Evolutionary conservation across 2,888 invertebrate genomes (phyloP), one percentile per base, ranked within the genome.

Genomic region (Mellilla xanthometata): DNA sequence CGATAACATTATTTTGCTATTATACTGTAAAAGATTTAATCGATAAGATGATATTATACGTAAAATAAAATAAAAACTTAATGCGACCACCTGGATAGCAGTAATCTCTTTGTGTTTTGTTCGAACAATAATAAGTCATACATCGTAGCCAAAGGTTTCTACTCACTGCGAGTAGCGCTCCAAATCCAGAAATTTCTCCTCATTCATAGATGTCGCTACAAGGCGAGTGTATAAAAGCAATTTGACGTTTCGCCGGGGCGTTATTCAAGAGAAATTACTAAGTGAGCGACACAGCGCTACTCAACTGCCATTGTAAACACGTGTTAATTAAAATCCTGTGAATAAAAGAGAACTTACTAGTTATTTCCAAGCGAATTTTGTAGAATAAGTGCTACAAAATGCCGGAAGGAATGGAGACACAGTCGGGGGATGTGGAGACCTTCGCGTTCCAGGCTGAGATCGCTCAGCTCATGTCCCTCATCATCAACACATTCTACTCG

Each of bases 371-470:
- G 58, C 59, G 53, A 44, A 55, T 54, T 63, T 57, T 61, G 58
- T 67, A 56, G 52, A 65, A 49, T 56, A 56, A 72, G 68, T 65
- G 60, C 63, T 62, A 33, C 68, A 85, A 94, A 93, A 96, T 96
- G 95, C 94, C 95, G 58, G 95, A 96, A 91, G 81, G 84, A 68
- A 88, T 88, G 88, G 93, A 95, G 90, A 91, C 92, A 50, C 90
- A 88, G 60, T 88, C 91, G 51, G 92, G 83, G 33, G 96, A 96
- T 69, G 95, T 94, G 54, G 99, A 99, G 90, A 99, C 99, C 84
- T 99, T 99, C 91, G 99, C 99, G 86, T 99, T 99, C 92, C 99
- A 99, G 92, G 99, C 99, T 76, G 99, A 99, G 91, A 99, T 99
- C 86, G 99, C 99, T 79, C 97, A 97, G 94, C 94, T 99, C 83